A percentile compares a stretch with the other conserved stretches of the same genome.
Conservation (phyloP, 1,140 invertebrate genomes). For the Aricia agestis region DNA sequence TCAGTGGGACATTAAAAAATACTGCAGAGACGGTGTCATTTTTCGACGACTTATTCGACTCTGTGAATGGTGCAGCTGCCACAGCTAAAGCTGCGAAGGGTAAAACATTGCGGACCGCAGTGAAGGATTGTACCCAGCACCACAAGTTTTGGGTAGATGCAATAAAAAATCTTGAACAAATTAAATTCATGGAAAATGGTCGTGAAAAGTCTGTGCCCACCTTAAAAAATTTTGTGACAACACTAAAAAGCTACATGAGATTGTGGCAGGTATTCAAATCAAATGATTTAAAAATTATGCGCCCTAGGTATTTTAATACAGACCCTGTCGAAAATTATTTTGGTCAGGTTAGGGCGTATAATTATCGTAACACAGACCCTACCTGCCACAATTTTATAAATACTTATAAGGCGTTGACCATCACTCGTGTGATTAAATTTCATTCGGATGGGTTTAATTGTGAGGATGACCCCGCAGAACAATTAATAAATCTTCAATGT, state of each 20-base stretch:
- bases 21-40: constrained; percentile 1
- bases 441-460: not conserved
- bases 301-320: constrained; percentile 11
- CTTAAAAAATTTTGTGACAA: too few species aligned
- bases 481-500: not conserved
- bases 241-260: too few species aligned
- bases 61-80: not conserved
- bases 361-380: constrained; percentile 10
- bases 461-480: constrained; percentile 4
- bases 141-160: not conserved
- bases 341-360: constrained; percentile 14
- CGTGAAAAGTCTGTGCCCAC: too few species aligned
- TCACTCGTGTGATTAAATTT: constrained; percentile 8
- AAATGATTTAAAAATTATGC: constrained; percentile 16
- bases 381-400: constrained; percentile 3
- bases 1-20: not conserved
- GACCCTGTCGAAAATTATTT: constrained; percentile 17
- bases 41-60: constrained; percentile 7
- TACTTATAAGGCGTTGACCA: constrained; percentile 4
- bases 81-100: not conserved
- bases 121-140: not conserved
- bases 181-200: not conserved
- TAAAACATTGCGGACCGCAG: not conserved
- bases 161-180: not conserved
- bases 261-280: not conserved